Evolutionary conservation across 1,140 invertebrate genomes (phyloP).

Genomic region (Caenorhabditis brenneri): DNA sequence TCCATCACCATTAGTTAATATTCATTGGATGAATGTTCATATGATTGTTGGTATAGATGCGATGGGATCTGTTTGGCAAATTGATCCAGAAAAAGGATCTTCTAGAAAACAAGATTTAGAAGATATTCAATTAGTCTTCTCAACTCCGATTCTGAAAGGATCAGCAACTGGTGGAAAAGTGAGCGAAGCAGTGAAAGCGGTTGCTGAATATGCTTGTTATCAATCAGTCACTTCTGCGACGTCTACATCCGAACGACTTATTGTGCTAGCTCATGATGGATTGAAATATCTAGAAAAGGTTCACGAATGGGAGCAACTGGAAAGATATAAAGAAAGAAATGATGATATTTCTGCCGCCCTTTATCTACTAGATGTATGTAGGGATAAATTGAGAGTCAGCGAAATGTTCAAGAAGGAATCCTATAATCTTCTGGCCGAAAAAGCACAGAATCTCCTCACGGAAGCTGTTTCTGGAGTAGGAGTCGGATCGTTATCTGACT

Average conservation of each 20-base stretch:
- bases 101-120: conserved; percentile 74
- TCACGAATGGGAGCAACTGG: conserved; percentile 78
- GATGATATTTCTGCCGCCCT: not conserved
- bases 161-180: conserved; percentile 81
- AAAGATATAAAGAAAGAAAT: conserved; percentile 53
- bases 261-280: conserved; percentile 44
- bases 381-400: not conserved
- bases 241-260: conserved; percentile 70
- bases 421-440: not conserved
- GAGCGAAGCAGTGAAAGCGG: conserved; percentile 77
- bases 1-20: not conserved
- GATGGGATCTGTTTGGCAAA: conserved; percentile 23
- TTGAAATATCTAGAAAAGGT: conserved; percentile 1
- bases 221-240: conserved; percentile 85
- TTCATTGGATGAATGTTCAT: conserved; percentile 37
- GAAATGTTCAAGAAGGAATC: conserved; percentile 5
- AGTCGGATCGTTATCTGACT: not conserved
- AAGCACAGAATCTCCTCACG: not conserved
- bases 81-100: conserved; percentile 34
- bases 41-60: conserved; percentile 14
- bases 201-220: conserved; percentile 85
- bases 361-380: conserved; percentile 8
- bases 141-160: conserved; percentile 78
- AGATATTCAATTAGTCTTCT: conserved; percentile 79
- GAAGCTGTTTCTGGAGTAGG: not conserved